phyloP scores from a whole-genome alignment of 2,888 invertebrate genomes.

The Calliscelio sp. region DNA sequence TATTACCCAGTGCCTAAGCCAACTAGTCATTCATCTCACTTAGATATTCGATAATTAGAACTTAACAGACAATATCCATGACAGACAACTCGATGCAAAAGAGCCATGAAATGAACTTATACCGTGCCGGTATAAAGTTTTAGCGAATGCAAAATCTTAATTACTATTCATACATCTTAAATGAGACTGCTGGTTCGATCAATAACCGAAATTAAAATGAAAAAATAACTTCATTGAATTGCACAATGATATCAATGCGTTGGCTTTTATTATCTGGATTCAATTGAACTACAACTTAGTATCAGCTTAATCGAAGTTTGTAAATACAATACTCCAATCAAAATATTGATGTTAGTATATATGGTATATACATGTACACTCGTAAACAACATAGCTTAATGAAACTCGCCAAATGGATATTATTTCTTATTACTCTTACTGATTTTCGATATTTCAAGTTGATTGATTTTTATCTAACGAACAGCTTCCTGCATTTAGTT shows the following conservation, averaged over 20 bases:
- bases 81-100: constrained; percentile 37
- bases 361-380: too few species aligned
- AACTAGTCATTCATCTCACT: constrained; percentile 37
- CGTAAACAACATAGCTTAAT: too few species aligned
- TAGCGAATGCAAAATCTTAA: constrained; percentile 7
- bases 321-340: too few species aligned
- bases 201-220: not conserved
- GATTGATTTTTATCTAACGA: too few species aligned
- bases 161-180: constrained; percentile 12
- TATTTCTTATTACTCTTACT: too few species aligned
- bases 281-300: too few species aligned
- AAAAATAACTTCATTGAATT: not conserved
- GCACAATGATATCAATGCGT: not conserved
- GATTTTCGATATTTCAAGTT: too few species aligned
- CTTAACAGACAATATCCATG: constrained; percentile 51
- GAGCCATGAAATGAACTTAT: constrained; percentile 17
- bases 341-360: too few species aligned
- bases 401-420: too few species aligned
- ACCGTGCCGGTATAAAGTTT: constrained; percentile 13
- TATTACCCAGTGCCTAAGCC: constrained; percentile 32
- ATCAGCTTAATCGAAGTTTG: too few species aligned
- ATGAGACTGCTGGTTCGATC: not conserved
- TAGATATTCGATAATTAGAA: constrained; percentile 53
- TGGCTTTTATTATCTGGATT: too few species aligned
- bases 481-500: too few species aligned